Evolutionary conservation across 2,888 invertebrate genomes (phyloP).

Genomic region (Onchidella celtica): DNA sequence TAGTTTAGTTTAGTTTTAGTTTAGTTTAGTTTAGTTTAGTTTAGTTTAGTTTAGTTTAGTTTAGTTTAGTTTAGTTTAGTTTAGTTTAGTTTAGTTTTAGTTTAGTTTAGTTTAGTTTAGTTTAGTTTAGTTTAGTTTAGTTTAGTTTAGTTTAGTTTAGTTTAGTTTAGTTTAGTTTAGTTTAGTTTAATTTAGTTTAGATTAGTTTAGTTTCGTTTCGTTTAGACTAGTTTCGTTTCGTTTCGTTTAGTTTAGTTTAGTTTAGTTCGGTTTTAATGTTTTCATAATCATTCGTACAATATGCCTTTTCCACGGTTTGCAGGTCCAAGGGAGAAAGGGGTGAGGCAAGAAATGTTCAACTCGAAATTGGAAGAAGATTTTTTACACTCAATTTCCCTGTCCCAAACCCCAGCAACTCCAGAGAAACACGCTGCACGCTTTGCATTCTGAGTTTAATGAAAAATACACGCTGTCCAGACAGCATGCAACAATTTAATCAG

Average conservation of each 20-base stretch:
- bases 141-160: conserved; percentile 16
- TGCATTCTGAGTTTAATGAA: too few species aligned
- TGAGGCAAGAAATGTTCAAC: too few species aligned
- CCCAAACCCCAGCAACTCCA: too few species aligned
- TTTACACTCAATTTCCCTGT: too few species aligned
- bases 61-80: conserved; percentile 19
- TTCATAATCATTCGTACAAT: too few species aligned
- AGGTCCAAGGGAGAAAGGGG: too few species aligned
- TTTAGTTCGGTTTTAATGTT: conserved; percentile 7
- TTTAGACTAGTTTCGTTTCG: conserved; percentile 4
- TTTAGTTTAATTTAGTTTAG: not conserved
- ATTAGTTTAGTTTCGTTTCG: conserved; percentile 7
- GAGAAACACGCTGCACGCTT: too few species aligned
- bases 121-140: conserved; percentile 27
- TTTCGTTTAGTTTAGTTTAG: conserved; percentile 1
- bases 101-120: conserved; percentile 17
- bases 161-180: not conserved
- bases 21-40: conserved; percentile 17
- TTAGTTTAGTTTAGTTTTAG: conserved; percentile 9
- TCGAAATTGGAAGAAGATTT: too few species aligned
- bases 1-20: conserved; percentile 23
- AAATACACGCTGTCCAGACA: too few species aligned
- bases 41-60: conserved; percentile 17
- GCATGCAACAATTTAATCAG: too few species aligned
- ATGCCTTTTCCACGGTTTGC: too few species aligned